Evolutionary conservation across 2,797 vertebrate species (phyloP).

Genomic region (Meda fulgida): DNA sequence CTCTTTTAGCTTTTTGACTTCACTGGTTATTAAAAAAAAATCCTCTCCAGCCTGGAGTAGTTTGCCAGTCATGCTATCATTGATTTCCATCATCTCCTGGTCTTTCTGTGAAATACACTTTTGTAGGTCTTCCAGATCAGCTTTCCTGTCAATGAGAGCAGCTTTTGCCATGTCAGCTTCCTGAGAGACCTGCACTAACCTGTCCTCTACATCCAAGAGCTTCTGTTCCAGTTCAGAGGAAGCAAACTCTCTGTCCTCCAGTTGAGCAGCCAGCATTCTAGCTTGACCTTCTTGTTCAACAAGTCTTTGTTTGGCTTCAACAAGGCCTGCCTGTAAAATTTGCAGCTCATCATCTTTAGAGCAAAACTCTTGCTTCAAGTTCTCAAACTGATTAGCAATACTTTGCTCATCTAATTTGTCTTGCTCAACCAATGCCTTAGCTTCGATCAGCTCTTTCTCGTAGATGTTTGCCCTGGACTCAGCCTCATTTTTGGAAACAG

Average conservation of each 20-base stretch:
- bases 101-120: conserved; percentile 82
- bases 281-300: conserved; percentile 79
- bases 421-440: conserved; percentile 72
- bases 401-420: conserved; percentile 38
- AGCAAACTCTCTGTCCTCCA: conserved; percentile 78
- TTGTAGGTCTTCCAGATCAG: conserved; percentile 79
- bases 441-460: conserved; percentile 75
- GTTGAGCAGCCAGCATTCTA: conserved; percentile 78
- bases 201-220: conserved; percentile 73
- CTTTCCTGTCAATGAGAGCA: conserved; percentile 76
- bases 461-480: conserved; percentile 69
- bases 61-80: conserved; percentile 85
- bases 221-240: conserved; percentile 73
- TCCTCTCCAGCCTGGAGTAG: conserved; percentile 89
- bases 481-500: conserved; percentile 76
- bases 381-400: conserved; percentile 84
- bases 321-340: conserved; percentile 82
- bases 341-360: conserved; percentile 87
- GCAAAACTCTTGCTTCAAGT: conserved; percentile 77
- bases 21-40: conserved; percentile 80
- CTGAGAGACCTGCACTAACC: conserved; percentile 78
- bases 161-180: conserved; percentile 71
- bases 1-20: conserved; percentile 86
- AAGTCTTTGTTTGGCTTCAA: conserved; percentile 72
- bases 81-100: conserved; percentile 85